These are phyloP conservation scores for Lamellibrachia satsuma DNA, from an alignment of 2,888 invertebrate genomes.

Conservation along the genomic window DNA sequence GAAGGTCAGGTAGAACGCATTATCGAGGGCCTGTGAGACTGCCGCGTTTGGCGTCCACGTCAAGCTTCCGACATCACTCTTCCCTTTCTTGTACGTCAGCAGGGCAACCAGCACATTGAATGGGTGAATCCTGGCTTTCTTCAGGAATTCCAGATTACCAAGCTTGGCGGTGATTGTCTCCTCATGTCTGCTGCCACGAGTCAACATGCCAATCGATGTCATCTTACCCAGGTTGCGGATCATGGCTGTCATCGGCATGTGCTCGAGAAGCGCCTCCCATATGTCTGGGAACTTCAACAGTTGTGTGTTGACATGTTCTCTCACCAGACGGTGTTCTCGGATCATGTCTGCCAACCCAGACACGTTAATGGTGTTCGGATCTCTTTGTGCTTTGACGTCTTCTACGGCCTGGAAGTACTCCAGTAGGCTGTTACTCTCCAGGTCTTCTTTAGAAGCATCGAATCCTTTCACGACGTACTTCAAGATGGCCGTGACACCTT, in stretches of 20 bases:
- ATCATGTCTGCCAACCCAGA: slow-evolving; percentile 37
- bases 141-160: slow-evolving; percentile 46
- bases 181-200: slow-evolving; percentile 40
- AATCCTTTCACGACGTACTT: slow-evolving; percentile 50
- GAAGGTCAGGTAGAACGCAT: slow-evolving; percentile 62
- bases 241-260: slow-evolving; percentile 65
- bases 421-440: slow-evolving; percentile 23
- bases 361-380: neutral
- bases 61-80: slow-evolving; percentile 59
- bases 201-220: slow-evolving; percentile 50
- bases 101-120: slow-evolving; percentile 61
- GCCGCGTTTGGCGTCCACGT: slow-evolving; percentile 52
- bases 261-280: slow-evolving; percentile 63
- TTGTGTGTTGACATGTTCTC: slow-evolving; percentile 77
- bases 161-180: slow-evolving; percentile 47
- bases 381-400: slow-evolving; percentile 41
- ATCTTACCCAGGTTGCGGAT: slow-evolving; percentile 63
- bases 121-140: slow-evolving; percentile 61
- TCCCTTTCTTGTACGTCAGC: slow-evolving; percentile 55
- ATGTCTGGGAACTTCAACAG: slow-evolving; percentile 75
- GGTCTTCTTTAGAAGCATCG: slow-evolving; percentile 44
- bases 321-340: slow-evolving; percentile 69
- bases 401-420: slow-evolving; percentile 52
- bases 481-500: slow-evolving; percentile 43
- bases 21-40: slow-evolving; percentile 52